These are phyloP conservation scores for Paracyclopina nana DNA, from an alignment of 1,140 invertebrate species.

Conservation along the genomic window DNA sequence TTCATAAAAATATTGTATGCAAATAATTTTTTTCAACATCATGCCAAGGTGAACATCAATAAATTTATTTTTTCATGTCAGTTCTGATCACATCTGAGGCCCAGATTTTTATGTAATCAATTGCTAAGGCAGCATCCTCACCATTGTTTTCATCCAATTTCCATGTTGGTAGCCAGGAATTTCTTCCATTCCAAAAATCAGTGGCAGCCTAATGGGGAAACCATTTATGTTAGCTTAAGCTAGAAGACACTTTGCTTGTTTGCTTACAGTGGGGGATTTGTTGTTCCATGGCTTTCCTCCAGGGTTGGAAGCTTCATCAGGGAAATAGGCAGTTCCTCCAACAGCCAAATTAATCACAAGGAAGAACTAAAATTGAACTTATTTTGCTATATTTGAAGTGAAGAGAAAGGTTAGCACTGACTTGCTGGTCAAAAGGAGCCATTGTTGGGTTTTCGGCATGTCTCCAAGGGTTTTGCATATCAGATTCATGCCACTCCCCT, in stretches of 20 bases:
- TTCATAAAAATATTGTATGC: too few relatives aligned
- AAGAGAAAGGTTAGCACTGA: too few relatives aligned
- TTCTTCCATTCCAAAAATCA: conserved; percentile 37
- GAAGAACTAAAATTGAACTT: too few relatives aligned
- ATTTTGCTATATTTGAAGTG: too few relatives aligned
- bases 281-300: background rate
- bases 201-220: conserved; percentile 29
- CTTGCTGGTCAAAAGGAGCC: conserved; percentile 48
- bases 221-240: conserved; percentile 43
- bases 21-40: too few relatives aligned
- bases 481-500: conserved; percentile 21
- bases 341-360: conserved; percentile 46
- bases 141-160: too few relatives aligned
- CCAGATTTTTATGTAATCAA: conserved; percentile 39
- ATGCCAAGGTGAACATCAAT: too few relatives aligned
- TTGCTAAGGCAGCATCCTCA: conserved; percentile 31
- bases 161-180: conserved; percentile 40
- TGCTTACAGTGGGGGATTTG: conserved; percentile 34
- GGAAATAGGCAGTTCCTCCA: conserved; percentile 39
- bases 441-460: conserved; percentile 27
- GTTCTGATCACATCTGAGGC: conserved; percentile 34
- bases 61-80: too few relatives aligned
- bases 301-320: background rate
- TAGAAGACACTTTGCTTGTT: conserved; percentile 40
- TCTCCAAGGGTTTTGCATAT: conserved; percentile 27